Evolutionary conservation across 2,797 vertebrate species (phyloP).

Genomic region (Emys orbicularis): DNA sequence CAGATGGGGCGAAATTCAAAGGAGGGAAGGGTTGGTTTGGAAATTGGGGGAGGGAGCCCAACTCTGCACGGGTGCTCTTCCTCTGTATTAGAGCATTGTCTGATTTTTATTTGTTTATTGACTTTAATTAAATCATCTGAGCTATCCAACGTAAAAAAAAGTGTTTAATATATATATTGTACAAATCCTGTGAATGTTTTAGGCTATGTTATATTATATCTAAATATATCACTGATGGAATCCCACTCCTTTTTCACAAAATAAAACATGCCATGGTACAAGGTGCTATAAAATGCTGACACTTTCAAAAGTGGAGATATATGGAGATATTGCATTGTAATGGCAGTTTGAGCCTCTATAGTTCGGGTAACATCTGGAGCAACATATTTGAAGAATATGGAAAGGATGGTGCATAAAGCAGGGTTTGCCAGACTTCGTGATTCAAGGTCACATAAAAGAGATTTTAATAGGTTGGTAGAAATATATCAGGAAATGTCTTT

Average conservation of each 20-base stretch:
- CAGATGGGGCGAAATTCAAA: background rate
- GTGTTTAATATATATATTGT: background rate
- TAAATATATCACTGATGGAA: background rate
- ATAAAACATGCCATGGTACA: conserved; percentile 4
- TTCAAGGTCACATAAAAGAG: conserved; percentile 52
- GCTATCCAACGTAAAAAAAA: background rate
- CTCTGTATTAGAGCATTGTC: background rate
- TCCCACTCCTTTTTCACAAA: background rate
- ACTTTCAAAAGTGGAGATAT: background rate
- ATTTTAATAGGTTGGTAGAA: conserved; percentile 7
- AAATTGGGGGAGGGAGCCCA: background rate
- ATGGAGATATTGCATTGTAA: background rate
- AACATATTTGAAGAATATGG: background rate
- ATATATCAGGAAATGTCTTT: background rate
- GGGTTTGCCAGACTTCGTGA: background rate
- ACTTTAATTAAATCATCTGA: background rate
- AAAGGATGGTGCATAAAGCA: background rate
- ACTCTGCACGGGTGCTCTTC: background rate
- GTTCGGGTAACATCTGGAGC: background rate
- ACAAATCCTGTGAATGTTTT: background rate
- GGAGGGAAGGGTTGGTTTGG: background rate
- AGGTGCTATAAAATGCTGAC: conserved; percentile 1
- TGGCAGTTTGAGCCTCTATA: background rate
- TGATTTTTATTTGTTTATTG: background rate
- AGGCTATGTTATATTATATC: background rate